These are phyloP conservation scores for Amphiduros pacificus DNA, from an alignment of 2,888 invertebrate genomes.

Conservation along the genomic window DNA sequence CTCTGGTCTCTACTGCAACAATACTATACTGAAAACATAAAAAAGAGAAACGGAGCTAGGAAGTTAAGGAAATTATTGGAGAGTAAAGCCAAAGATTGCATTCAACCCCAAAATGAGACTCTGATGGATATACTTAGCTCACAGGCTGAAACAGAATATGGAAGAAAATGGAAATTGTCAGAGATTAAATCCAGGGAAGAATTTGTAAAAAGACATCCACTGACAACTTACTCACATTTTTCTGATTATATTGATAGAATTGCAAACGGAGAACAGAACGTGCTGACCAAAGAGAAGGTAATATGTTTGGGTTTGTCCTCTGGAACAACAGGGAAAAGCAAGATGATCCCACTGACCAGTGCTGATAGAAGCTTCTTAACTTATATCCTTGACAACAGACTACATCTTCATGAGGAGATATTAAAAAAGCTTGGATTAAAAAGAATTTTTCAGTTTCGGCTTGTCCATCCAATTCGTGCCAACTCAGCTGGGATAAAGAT, in stretches of 20 bases:
- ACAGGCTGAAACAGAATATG: conserved; percentile 25
- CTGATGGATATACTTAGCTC: conserved; percentile 19
- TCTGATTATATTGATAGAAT: conserved; percentile 18
- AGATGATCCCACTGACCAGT: conserved; percentile 30
- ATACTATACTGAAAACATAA: conserved; percentile 14
- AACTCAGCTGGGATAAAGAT: too few species aligned
- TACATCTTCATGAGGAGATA: too few species aligned
- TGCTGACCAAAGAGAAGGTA: conserved; percentile 27
- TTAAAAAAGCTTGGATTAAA: too few species aligned
- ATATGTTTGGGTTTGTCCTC: conserved; percentile 31
- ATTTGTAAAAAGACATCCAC: conserved; percentile 19
- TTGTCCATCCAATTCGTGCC: too few species aligned
- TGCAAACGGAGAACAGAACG: conserved; percentile 6
- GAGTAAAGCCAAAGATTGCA: background rate
- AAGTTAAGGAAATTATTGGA: background rate
- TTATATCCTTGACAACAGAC: too few species aligned
- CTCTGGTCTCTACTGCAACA: conserved; percentile 24
- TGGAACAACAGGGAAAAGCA: conserved; percentile 36
- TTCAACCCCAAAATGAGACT: background rate
- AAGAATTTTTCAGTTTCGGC: too few species aligned
- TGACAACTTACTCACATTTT: conserved; percentile 27
- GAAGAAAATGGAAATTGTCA: conserved; percentile 17
- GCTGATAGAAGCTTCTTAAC: too few species aligned
- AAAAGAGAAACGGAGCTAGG: background rate
- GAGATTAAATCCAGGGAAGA: conserved; percentile 23